Evolutionary conservation across 2,113 vertebrate species (phyloP).

Genomic region (Anser cygnoides): DNA sequence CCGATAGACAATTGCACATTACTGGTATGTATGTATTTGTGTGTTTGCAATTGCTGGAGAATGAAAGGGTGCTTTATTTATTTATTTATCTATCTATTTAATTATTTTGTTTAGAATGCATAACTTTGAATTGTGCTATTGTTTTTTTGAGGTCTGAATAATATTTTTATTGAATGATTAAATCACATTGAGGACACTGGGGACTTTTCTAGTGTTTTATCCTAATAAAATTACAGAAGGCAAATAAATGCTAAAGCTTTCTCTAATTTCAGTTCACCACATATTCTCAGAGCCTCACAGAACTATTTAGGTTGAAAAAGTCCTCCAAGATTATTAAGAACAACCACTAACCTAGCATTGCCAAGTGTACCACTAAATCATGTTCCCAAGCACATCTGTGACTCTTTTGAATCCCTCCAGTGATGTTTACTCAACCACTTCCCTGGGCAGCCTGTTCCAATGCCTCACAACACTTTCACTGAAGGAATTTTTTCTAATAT

Average conservation of each 20-base stretch:
- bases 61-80: neutral
- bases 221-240: neutral
- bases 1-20: neutral
- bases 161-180: neutral
- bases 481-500: no score
- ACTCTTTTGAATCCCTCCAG: no score
- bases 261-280: neutral
- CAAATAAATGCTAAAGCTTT: neutral
- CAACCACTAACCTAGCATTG: no score
- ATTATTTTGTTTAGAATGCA: neutral
- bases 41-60: neutral
- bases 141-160: neutral
- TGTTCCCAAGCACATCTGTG: no score
- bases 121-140: neutral
- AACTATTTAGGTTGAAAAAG: no score
- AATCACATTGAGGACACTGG: neutral
- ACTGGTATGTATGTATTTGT: neutral
- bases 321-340: no score
- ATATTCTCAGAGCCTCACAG: neutral
- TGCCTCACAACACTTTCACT: no score
- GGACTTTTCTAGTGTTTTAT: neutral
- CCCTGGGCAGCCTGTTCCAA: no score
- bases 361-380: no score
- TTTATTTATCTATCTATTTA: no score
- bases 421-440: no score